Conservation (phyloP, 2,113 vertebrate genomes). For the Grammomys dolichurus region DNA sequence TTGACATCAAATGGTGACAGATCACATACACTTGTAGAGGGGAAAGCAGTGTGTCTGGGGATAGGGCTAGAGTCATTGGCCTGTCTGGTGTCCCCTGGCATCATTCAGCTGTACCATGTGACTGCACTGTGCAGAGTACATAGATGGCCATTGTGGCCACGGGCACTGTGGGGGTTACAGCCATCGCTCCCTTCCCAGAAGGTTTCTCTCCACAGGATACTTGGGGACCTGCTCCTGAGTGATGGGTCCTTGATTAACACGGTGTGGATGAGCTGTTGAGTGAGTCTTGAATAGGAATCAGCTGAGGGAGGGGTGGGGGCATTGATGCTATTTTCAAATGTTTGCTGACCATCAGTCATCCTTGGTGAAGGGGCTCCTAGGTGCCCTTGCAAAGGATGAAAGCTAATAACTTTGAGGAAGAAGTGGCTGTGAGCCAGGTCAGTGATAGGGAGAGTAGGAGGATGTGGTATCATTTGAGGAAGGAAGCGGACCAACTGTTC, state of each 20-base stretch:
- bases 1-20: not conserved
- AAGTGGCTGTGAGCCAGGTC: not conserved
- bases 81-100: not conserved
- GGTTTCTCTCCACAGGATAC: not conserved
- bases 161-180: not conserved
- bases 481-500: not conserved
- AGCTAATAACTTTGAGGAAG: constrained; percentile 13
- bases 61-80: not conserved
- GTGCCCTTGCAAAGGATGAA: not conserved
- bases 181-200: not conserved
- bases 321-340: not conserved
- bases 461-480: not conserved
- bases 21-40: not conserved
- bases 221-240: too few species aligned
- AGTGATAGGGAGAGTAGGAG: not conserved
- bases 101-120: accelerated
- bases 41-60: not conserved
- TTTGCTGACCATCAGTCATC: not conserved
- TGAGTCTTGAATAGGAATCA: not conserved
- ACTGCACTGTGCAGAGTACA: not conserved
- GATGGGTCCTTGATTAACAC: not conserved
- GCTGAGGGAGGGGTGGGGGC: not conserved
- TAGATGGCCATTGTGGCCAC: not conserved
- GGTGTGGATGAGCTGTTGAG: not conserved
- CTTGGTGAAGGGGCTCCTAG: not conserved